Evolutionary conservation across 2,888 invertebrate species (phyloP).

Genomic region (Harpagoxenus sublaevis): DNA sequence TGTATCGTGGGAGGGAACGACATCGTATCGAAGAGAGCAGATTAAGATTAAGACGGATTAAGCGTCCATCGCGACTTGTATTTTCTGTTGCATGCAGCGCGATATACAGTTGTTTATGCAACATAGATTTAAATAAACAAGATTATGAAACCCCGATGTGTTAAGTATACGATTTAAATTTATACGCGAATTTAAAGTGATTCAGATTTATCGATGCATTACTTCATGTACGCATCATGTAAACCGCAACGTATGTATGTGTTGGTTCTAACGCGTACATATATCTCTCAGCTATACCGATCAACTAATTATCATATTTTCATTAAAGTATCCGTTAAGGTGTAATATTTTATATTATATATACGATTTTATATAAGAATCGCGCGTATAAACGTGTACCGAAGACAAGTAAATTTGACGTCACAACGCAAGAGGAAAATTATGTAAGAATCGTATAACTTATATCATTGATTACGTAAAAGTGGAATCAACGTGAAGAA

Average conservation of each 20-base stretch:
- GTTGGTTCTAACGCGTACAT: not conserved
- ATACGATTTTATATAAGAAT: not conserved
- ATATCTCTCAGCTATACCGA: not conserved
- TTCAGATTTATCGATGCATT: constrained; percentile 24
- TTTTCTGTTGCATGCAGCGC: not conserved
- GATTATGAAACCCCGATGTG: constrained; percentile 1
- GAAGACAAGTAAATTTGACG: constrained; percentile 7
- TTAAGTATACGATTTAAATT: constrained; percentile 14
- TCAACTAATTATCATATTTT: not conserved
- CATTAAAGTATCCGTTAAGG: not conserved
- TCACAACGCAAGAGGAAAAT: not conserved
- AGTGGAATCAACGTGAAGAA: not conserved
- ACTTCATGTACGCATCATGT: not conserved
- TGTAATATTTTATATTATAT: not conserved
- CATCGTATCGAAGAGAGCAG: too few relatives aligned
- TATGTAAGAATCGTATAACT: constrained; percentile 1
- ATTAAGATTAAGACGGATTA: too few relatives aligned
- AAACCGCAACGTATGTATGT: not conserved
- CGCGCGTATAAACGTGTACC: not conserved
- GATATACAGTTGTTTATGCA: constrained; percentile 12
- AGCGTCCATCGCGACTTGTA: not conserved
- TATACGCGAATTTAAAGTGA: not conserved
- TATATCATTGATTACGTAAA: not conserved
- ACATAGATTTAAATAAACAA: constrained; percentile 34
- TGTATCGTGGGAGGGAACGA: not conserved